Conservation (phyloP, 2,888 invertebrate species). For the Charanyca ferruginea region DNA sequence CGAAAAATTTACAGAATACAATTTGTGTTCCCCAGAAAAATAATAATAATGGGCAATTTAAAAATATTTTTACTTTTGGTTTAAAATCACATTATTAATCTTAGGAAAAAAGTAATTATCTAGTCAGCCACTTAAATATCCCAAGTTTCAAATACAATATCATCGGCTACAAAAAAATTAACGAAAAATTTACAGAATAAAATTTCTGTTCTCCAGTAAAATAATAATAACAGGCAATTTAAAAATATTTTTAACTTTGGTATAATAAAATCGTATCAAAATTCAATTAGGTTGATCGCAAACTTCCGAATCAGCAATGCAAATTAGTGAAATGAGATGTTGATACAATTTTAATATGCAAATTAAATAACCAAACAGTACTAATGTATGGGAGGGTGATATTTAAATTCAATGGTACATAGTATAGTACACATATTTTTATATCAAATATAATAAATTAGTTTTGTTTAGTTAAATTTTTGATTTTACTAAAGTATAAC, state of each 20-base stretch:
- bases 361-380: conserved; percentile 51
- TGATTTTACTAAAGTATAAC: conserved; percentile 3
- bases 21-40: no score
- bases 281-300: conserved; percentile 71
- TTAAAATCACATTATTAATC: background rate
- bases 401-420: conserved; percentile 30
- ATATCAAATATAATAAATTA: conserved; percentile 31
- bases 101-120: background rate
- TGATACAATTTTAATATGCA: conserved; percentile 71
- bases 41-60: no score
- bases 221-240: background rate
- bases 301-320: conserved; percentile 74
- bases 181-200: background rate
- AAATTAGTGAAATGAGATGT: conserved; percentile 74
- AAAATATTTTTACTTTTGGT: no score
- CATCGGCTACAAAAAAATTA: background rate
- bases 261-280: conserved; percentile 66
- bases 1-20: no score
- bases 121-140: background rate
- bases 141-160: background rate
- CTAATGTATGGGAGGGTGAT: conserved; percentile 29
- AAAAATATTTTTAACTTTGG: conserved; percentile 28
- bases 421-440: conserved; percentile 21
- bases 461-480: conserved; percentile 15
- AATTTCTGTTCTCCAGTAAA: background rate